Percentiles rank a stretch among this genome's conserved stretches.
phyloP scores from a whole-genome alignment of 1,140 invertebrate species.

The Hypothenemus hampei region DNA sequence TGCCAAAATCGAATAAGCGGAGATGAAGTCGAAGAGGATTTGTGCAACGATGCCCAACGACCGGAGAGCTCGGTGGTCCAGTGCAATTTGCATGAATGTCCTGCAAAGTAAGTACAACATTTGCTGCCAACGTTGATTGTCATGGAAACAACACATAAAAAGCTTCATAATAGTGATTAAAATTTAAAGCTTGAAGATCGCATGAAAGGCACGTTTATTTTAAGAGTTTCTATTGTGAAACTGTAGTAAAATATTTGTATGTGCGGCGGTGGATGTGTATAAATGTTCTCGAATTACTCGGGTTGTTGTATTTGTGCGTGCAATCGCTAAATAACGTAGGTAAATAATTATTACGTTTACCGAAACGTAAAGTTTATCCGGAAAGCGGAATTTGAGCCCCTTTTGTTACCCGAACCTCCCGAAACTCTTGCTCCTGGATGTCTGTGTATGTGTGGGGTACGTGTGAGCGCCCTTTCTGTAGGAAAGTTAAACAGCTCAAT shows the following conservation, averaged over 20 bases:
- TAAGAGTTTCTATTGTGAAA: too few relatives aligned
- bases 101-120: constrained; percentile 68
- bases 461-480: constrained; percentile 2
- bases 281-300: too few relatives aligned
- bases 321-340: constrained; percentile 1
- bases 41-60: constrained; percentile 71
- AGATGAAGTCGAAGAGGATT: constrained; percentile 66
- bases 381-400: constrained; percentile 5
- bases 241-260: too few relatives aligned
- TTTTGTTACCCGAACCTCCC: constrained; percentile 3
- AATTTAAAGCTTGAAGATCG: too few relatives aligned
- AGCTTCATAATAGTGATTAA: too few relatives aligned
- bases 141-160: too few relatives aligned
- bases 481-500: constrained; percentile 25
- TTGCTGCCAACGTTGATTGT: too few relatives aligned
- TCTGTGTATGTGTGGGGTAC: too few relatives aligned
- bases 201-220: too few relatives aligned
- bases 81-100: constrained; percentile 82
- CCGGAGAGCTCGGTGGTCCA: constrained; percentile 69
- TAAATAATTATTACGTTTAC: constrained; percentile 24
- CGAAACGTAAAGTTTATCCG: background rate
- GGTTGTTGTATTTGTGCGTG: background rate
- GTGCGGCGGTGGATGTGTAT: too few relatives aligned
- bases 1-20: constrained; percentile 71
- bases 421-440: too few relatives aligned